Evolutionary conservation across 2,797 vertebrate genomes (phyloP).

Genomic region (Pantherophis alleghaniensis): DNA sequence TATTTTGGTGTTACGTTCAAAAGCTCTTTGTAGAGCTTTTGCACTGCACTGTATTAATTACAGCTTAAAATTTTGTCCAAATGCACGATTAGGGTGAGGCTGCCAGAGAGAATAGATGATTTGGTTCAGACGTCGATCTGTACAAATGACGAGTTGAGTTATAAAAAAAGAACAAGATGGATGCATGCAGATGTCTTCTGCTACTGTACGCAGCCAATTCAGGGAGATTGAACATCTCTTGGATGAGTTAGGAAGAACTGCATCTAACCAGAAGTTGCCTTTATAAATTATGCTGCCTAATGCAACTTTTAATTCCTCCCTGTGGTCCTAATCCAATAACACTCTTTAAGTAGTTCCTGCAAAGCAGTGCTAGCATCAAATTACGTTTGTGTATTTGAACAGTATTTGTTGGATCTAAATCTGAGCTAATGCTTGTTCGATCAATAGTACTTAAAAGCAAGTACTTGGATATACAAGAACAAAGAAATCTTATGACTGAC

Average conservation of each 20-base stretch:
- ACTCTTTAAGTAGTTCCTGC: background rate
- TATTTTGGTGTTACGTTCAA: conserved; percentile 64
- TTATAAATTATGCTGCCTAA: background rate
- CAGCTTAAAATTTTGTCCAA: conserved; percentile 60
- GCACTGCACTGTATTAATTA: conserved; percentile 51
- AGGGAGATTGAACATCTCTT: background rate
- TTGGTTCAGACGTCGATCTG: background rate
- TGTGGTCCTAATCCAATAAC: background rate
- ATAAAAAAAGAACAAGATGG: background rate
- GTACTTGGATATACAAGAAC: background rate
- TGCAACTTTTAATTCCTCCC: background rate
- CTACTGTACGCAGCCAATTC: background rate
- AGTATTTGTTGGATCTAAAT: background rate
- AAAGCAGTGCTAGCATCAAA: background rate
- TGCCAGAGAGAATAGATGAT: conserved; percentile 8
- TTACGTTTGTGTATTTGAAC: background rate
- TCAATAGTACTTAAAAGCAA: background rate
- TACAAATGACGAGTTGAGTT: background rate
- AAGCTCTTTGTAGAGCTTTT: conserved; percentile 58
- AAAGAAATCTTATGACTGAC: background rate
- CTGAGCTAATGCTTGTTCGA: background rate
- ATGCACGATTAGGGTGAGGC: conserved; percentile 26
- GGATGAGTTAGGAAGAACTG: background rate
- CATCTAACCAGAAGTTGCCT: background rate
- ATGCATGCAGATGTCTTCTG: background rate